Evolutionary conservation across 2,888 invertebrate species (phyloP).

Genomic region (Marronus borbonicus): DNA sequence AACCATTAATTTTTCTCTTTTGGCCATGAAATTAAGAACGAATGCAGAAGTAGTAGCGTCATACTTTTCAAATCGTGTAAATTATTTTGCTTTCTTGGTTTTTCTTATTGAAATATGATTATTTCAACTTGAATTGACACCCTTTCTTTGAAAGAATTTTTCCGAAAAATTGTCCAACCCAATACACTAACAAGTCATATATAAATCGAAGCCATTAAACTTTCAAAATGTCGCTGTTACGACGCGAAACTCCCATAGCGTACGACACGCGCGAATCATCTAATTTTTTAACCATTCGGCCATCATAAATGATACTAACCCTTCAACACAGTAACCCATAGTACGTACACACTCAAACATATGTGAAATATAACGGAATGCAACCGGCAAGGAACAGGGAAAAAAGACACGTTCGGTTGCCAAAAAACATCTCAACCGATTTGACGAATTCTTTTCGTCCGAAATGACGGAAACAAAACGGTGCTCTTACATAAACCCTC

Average conservation of each 20-base stretch:
- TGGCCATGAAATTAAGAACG: no score
- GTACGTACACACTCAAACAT: neutral
- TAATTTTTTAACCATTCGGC: slow-evolving; percentile 28
- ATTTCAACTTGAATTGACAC: no score
- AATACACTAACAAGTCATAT: no score
- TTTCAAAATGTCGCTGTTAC: neutral
- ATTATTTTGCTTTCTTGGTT: no score
- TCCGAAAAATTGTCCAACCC: neutral
- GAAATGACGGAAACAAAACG: slow-evolving; percentile 35
- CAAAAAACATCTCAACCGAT: slow-evolving; percentile 25
- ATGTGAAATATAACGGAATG: slow-evolving; percentile 12
- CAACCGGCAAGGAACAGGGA: slow-evolving; percentile 2
- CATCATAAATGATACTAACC: slow-evolving; percentile 28
- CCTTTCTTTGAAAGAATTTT: no score
- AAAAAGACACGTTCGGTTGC: neutral
- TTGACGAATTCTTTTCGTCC: slow-evolving; percentile 10
- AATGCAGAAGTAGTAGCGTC: no score
- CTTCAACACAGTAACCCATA: neutral
- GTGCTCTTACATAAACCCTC: slow-evolving; percentile 19
- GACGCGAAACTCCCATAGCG: neutral
- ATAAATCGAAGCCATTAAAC: neutral
- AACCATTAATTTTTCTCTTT: no score
- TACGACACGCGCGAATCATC: slow-evolving; percentile 21
- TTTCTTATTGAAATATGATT: no score
- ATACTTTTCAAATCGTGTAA: no score